Evolutionary conservation across 2,888 invertebrate genomes (phyloP), one percentile per base, ranked within the genome.

Genomic region (Celastrina argiolus): DNA sequence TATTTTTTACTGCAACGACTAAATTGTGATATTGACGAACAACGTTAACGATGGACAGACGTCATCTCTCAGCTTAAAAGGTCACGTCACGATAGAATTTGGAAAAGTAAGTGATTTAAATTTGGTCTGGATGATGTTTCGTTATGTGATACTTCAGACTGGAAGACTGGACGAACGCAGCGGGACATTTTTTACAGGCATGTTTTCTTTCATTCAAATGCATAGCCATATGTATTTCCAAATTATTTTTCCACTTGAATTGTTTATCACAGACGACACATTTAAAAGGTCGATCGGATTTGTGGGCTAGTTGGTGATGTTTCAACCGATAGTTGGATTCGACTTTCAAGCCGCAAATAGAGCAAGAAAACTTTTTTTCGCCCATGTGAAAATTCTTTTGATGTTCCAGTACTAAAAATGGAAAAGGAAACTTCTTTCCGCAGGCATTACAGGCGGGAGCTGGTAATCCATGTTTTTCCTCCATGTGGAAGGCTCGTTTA

Each of bases 301-400:
- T 77, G 65, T 84, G 84, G 28, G 73, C 75, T 0, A 71, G 59
- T 39, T 72, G 68, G 28, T 79, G 80, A 18, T 75, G 69, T 14
- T 68, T 74, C 28, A 86, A 70, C 58, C 77, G 76, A 0, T 75
- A 39, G 1, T 76, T 74, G 22, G 78, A 74, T 22, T 81, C 81
- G 68, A 92, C 92, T 0, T 76, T 79, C 72, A 88, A 92, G n/a
- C 84, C 80, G 70, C 93, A 93, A 0, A 89, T 73, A 8, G 82
- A 75, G 69, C 93, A 93, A 26, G 78, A 78, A 12, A 82, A 81
- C 28, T 80, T 87, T 68, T 74, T 82, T 45, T 82, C 83, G 0
- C 79, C 80, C 82, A 85, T 83, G 31, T 85, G 85, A 0, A 78
- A 77, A 41, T 78, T 79, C 67, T 80, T 80, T 41, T 84, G 84